A percentile compares a stretch with the other conserved stretches of the same genome.
phyloP scores from a whole-genome alignment of 2,113 vertebrate species.

The Apaloderma vittatum region DNA sequence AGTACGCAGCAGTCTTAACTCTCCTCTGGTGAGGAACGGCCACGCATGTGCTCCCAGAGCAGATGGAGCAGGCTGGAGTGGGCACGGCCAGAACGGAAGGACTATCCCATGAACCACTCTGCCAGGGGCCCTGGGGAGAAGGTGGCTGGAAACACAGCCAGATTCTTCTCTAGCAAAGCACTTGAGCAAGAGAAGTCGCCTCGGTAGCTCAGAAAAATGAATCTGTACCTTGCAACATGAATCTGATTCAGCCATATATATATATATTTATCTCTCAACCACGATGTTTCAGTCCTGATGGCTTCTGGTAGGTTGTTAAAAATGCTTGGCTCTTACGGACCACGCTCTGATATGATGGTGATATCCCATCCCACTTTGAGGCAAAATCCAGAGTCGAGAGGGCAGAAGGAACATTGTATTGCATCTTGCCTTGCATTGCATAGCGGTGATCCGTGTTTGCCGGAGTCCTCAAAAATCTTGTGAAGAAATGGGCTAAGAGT shows the following conservation, averaged over 20 bases:
- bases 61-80: conserved; percentile 47
- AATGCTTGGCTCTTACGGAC: not conserved
- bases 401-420: not conserved
- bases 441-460: not conserved
- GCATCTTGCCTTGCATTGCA: not conserved
- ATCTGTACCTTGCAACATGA: conserved; percentile 3
- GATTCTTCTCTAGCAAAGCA: not conserved
- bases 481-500: not conserved
- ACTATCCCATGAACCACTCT: not conserved
- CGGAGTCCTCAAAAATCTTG: not conserved
- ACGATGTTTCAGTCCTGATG: not conserved
- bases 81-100: not conserved
- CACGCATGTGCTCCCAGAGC: conserved; percentile 8
- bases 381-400: not conserved
- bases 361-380: not conserved
- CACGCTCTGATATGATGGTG: not conserved
- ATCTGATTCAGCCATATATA: not conserved
- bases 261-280: not conserved
- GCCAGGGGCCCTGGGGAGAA: not conserved
- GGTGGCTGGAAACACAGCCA: not conserved
- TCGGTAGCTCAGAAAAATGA: not conserved
- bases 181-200: not conserved
- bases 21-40: conserved; percentile 1
- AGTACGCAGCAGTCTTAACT: not conserved
- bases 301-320: not conserved